These are phyloP conservation scores for Stictonetta naevosa DNA, from an alignment of 2,113 vertebrate species.

Conservation along the genomic window DNA sequence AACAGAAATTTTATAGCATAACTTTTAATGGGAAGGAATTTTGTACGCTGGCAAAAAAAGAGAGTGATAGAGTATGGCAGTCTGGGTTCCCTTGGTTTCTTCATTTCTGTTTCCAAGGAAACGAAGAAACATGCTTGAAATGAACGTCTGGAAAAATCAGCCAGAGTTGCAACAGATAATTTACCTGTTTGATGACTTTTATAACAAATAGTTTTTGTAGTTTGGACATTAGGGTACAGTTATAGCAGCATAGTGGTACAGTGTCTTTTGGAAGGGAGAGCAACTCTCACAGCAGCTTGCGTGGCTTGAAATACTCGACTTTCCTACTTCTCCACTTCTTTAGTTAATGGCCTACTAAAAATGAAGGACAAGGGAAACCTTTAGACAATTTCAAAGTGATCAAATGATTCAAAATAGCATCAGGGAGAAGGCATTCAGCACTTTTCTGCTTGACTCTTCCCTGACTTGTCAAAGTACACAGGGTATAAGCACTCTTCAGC, in stretches of 20 bases:
- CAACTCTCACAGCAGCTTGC: neutral
- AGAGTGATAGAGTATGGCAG: neutral
- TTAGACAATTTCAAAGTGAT: neutral
- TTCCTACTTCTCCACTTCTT: neutral
- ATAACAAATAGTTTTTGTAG: neutral
- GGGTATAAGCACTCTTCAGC: neutral
- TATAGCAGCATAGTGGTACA: neutral
- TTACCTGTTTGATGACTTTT: neutral
- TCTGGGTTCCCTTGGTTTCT: slow-evolving; percentile 1
- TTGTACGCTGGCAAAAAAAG: neutral
- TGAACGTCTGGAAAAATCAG: neutral
- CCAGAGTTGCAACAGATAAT: neutral
- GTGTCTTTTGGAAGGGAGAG: neutral
- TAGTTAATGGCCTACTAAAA: neutral
- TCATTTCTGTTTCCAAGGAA: slow-evolving; percentile 39
- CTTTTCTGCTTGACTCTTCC: neutral
- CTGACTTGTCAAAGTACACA: neutral
- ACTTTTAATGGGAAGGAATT: neutral
- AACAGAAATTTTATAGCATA: neutral
- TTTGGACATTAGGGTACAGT: neutral
- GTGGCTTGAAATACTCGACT: neutral
- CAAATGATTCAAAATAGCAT: neutral
- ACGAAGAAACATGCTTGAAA: neutral
- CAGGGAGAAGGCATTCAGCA: neutral
- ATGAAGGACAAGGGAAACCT: neutral